Evolutionary conservation across 2,888 invertebrate species (phyloP).

Genomic region (Hecatera dysodea): DNA sequence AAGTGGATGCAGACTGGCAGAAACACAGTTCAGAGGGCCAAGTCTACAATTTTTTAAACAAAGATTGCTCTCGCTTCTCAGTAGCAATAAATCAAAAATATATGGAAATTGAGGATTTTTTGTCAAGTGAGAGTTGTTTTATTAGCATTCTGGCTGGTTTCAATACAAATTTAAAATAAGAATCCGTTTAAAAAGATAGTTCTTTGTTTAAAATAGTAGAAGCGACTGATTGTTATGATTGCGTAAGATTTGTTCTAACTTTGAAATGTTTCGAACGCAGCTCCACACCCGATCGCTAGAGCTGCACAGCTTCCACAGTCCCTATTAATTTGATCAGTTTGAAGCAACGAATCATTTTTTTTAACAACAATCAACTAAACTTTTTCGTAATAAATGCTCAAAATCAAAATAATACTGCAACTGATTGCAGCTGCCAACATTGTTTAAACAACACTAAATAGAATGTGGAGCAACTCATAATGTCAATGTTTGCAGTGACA

Average conservation of each 20-base stretch:
- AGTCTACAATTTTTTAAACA: no score
- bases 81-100: no score
- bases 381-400: not conserved
- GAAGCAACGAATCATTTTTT: not conserved
- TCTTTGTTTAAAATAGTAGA: not conserved
- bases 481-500: conserved; percentile 46
- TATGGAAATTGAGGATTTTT: no score
- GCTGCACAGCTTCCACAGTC: not conserved
- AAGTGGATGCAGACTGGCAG: no score
- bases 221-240: not conserved
- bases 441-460: conserved; percentile 37
- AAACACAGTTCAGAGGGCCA: no score
- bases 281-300: no score
- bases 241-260: not conserved
- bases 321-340: not conserved
- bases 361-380: not conserved
- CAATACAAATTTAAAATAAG: no score
- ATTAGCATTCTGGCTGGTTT: no score
- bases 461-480: conserved; percentile 17
- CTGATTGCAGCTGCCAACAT: conserved; percentile 36
- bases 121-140: no score
- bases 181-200: not conserved
- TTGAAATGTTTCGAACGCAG: not conserved
- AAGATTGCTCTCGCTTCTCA: no score
- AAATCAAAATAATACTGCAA: not conserved